A percentile compares a stretch with the other conserved stretches of the same genome.
phyloP scores from a whole-genome alignment of 2,888 invertebrate genomes.

The Embidobia sp. region DNA sequence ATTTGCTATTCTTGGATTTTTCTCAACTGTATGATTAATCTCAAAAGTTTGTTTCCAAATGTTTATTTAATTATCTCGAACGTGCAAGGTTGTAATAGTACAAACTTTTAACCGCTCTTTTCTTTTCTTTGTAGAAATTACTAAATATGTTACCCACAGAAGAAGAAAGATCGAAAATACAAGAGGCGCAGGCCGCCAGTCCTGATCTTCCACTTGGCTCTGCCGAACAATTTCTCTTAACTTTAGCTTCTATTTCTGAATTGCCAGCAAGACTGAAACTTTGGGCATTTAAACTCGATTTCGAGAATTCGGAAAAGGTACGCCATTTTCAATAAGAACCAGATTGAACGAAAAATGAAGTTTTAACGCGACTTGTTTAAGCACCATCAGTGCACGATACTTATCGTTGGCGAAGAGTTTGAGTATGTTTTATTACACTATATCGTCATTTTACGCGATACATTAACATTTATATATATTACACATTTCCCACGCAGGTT shows the following conservation, averaged over 20 bases:
- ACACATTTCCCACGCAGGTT: conserved; percentile 19
- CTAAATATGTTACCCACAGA: conserved; percentile 98
- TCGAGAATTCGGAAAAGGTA: conserved; percentile 96
- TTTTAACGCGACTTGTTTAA: no score
- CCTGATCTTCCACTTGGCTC: conserved; percentile 95
- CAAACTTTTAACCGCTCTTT: background rate
- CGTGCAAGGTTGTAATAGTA: no score
- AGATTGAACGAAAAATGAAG: background rate
- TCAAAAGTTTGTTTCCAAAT: no score
- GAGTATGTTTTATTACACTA: conserved; percentile 16
- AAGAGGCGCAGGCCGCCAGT: conserved; percentile 96
- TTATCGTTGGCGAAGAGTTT: conserved; percentile 9
- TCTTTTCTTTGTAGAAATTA: conserved; percentile 87
- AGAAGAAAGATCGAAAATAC: conserved; percentile 97
- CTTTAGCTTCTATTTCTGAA: conserved; percentile 97
- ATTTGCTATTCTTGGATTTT: no score
- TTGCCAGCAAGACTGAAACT: conserved; percentile 95
- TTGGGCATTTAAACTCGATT: conserved; percentile 99
- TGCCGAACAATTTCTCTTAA: conserved; percentile 99
- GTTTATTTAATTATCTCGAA: no score
- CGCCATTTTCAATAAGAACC: no score
- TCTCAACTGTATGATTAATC: no score
- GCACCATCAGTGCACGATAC: background rate
- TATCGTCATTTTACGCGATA: conserved; percentile 26
- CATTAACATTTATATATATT: conserved; percentile 41